These are phyloP conservation scores for Probaryconus sp. DNA, from an alignment of 1,140 invertebrate genomes.

Conservation along the genomic window DNA sequence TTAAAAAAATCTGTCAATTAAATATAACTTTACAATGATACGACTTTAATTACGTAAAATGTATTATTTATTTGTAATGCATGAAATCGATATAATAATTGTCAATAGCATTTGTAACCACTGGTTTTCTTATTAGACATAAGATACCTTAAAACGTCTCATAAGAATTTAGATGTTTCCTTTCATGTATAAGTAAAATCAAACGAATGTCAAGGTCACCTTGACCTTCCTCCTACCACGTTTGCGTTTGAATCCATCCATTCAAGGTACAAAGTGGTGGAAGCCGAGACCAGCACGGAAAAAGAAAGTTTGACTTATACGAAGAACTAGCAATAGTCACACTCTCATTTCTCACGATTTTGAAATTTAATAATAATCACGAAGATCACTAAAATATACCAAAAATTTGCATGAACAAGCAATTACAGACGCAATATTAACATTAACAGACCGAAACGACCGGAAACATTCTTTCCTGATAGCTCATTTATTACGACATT, in stretches of 20 bases:
- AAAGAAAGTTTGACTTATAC: constrained; percentile 46
- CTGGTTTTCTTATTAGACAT: too few relatives aligned
- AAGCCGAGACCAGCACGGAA: constrained; percentile 27
- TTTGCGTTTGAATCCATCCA: constrained; percentile 36
- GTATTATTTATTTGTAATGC: too few relatives aligned
- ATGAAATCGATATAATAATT: too few relatives aligned
- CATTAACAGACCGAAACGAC: neutral
- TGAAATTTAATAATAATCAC: neutral
- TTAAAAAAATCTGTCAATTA: too few relatives aligned
- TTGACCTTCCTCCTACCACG: constrained; percentile 25
- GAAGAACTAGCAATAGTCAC: constrained; percentile 24
- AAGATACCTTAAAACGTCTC: too few relatives aligned
- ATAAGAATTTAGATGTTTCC: too few relatives aligned
- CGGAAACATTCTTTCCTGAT: too few relatives aligned
- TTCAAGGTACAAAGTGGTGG: constrained; percentile 27
- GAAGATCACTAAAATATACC: constrained; percentile 3
- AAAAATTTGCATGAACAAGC: constrained; percentile 11
- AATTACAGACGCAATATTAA: neutral
- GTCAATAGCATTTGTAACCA: too few relatives aligned
- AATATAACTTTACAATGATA: too few relatives aligned
- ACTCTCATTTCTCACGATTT: constrained; percentile 32
- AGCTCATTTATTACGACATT: too few relatives aligned
- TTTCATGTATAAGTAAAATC: too few relatives aligned
- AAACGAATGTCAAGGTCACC: constrained; percentile 4
- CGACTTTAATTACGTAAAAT: too few relatives aligned